These are phyloP conservation scores for Rhopalosiphum maidis DNA, from an alignment of 1,140 invertebrate genomes.

Conservation along the genomic window DNA sequence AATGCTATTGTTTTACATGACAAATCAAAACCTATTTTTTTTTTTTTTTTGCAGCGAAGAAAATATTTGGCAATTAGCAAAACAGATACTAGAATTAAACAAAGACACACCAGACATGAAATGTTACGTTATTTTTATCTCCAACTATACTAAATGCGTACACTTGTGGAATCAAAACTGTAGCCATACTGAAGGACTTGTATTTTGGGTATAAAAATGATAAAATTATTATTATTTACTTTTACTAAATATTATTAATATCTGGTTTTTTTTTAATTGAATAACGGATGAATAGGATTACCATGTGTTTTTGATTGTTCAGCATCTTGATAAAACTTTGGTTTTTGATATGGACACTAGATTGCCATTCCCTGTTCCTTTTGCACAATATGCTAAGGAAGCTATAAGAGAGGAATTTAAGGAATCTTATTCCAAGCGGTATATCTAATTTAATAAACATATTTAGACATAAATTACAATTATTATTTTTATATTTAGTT, in stretches of 20 bases:
- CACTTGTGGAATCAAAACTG: slow-evolving; percentile 56
- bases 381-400: slow-evolving; percentile 42
- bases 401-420: slow-evolving; percentile 36
- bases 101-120: background rate
- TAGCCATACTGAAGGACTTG: background rate
- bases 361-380: slow-evolving; percentile 53
- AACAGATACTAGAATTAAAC: slow-evolving; percentile 35
- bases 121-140: slow-evolving; percentile 52
- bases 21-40: background rate
- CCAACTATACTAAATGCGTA: slow-evolving; percentile 36
- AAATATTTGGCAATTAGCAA: slow-evolving; percentile 57
- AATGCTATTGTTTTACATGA: background rate
- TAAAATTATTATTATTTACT: background rate
- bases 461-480: background rate
- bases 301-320: slow-evolving; percentile 52
- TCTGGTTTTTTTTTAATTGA: background rate
- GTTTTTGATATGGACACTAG: slow-evolving; percentile 54
- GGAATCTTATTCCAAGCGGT: slow-evolving; percentile 24
- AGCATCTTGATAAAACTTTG: slow-evolving; percentile 36
- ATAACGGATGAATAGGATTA: slow-evolving; percentile 46
- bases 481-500: background rate
- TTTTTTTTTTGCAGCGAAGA: slow-evolving; percentile 44
- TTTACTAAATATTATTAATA: background rate
- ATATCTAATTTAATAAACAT: background rate
- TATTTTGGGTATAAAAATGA: slow-evolving; percentile 50